A percentile compares a stretch with the other conserved stretches of the same genome.
Evolutionary conservation across 2,797 vertebrate species (phyloP).

Genomic region (Amphiprion clarkii): DNA sequence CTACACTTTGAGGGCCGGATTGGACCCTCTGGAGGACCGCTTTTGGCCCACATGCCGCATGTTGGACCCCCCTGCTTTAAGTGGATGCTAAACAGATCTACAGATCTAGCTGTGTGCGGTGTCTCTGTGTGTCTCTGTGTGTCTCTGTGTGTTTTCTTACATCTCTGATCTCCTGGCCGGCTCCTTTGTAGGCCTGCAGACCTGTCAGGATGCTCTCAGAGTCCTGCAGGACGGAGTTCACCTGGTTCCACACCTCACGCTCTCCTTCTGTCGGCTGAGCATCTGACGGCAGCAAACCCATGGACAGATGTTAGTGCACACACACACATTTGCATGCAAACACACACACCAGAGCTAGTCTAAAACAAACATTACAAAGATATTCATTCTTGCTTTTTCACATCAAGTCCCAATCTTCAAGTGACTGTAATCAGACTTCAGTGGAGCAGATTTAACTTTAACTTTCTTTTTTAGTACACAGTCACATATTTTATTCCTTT

Average conservation of each 20-base stretch:
- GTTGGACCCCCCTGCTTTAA: no score
- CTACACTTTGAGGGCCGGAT: no score
- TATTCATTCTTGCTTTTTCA: slow-evolving; percentile 22
- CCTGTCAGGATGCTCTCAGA: slow-evolving; percentile 95
- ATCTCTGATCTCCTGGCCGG: slow-evolving; percentile 98
- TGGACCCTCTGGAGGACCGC: no score
- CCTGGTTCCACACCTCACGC: slow-evolving; percentile 97
- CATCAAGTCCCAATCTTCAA: background rate
- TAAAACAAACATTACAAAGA: slow-evolving; percentile 3
- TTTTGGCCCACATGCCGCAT: no score
- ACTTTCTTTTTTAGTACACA: background rate
- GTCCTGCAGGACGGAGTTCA: slow-evolving; percentile 96
- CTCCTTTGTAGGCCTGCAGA: slow-evolving; percentile 98
- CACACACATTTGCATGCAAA: background rate
- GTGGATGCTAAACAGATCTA: no score
- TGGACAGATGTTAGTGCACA: background rate
- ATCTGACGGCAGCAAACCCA: slow-evolving; percentile 83
- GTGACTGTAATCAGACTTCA: background rate
- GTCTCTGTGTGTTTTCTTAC: slow-evolving; percentile 73
- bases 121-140: no score
- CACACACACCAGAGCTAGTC: background rate
- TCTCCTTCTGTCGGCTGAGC: slow-evolving; percentile 97
- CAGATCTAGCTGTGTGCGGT: no score
- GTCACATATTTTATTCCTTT: background rate
- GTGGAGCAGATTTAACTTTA: background rate